Base-by-base conservation (phyloP, 2,888 invertebrate genomes). In the Ormyrus rosae region DNA sequence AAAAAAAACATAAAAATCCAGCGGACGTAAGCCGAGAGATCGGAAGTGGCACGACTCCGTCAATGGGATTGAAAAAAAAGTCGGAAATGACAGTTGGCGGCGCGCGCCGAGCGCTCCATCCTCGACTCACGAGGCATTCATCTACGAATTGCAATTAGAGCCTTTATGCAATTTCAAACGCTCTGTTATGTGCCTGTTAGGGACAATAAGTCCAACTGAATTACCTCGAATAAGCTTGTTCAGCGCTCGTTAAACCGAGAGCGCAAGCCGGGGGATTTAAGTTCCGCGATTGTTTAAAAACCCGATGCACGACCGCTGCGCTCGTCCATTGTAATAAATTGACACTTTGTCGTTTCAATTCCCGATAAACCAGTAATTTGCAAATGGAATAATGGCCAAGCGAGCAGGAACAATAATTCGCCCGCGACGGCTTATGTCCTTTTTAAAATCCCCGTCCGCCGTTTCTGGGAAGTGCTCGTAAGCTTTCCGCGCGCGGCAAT, bases 161-260 rank as follows among this genome's bases (percentile, higher is more conserved):
- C 84, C 84, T 87, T 86, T 85, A 86, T 87, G 84, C 85, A 85
- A 86, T 85, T 84, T 85, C 85, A 88, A 87, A 84, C 85, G 87
- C 83, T 84, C 86, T 82, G 87, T 89, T 89, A 86, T 88, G 84
- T 84, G 84, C 86, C 86, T 85, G 87, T 90, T 90, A 89, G 83
- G 85, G 85, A 86, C 88, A 88, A 88, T 88, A 86, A 87, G 85
- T 84, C 84, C 83, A 81, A 84, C 86, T 85, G 84, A 89, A 88
- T 89, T 86, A 86, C 83, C 85, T 84, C 87, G 85, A 87, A 87
- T 86, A 81, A 84, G 82, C 85, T 86, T 81, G 86, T 86, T 88
- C 84, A 86, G 82, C 75, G 74, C 84, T 89, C 84, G 85, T 88
- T 87, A 86, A 85, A 83, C 48, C 70, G 56, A 10, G 60, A 10